phyloP scores from a whole-genome alignment of 2,797 vertebrate genomes.

The Simalia tracyae region DNA sequence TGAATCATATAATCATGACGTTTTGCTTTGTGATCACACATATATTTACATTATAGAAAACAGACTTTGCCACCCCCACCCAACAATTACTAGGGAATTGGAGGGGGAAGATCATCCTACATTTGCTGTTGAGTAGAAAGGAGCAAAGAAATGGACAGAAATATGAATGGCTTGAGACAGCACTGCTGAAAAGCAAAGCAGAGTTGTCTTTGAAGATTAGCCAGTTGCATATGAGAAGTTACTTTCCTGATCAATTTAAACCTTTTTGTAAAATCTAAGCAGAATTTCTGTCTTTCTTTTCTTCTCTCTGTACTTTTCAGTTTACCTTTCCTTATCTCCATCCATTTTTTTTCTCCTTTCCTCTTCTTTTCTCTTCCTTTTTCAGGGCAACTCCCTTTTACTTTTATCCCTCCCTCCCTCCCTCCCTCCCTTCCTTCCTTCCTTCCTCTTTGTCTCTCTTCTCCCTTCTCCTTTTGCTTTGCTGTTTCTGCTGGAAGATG shows the following conservation, averaged over 20 bases:
- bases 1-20: background rate
- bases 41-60: background rate
- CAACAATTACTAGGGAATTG: background rate
- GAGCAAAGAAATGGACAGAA: background rate
- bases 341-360: background rate
- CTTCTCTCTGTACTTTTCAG: background rate
- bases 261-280: background rate
- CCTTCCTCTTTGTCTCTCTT: background rate
- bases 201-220: background rate
- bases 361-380: background rate
- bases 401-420: too few relatives aligned
- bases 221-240: background rate
- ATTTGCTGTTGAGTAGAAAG: background rate
- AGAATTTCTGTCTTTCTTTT: background rate
- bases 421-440: too few relatives aligned
- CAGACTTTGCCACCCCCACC: background rate
- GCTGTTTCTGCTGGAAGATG: too few relatives aligned
- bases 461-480: too few relatives aligned
- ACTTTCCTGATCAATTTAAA: background rate
- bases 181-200: background rate
- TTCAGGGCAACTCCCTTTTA: background rate
- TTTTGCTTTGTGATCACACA: background rate
- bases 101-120: background rate
- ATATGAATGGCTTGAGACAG: background rate
- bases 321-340: background rate